These are phyloP conservation scores for Hartigia nigra DNA, from an alignment of 2,888 invertebrate genomes.

Conservation along the genomic window DNA sequence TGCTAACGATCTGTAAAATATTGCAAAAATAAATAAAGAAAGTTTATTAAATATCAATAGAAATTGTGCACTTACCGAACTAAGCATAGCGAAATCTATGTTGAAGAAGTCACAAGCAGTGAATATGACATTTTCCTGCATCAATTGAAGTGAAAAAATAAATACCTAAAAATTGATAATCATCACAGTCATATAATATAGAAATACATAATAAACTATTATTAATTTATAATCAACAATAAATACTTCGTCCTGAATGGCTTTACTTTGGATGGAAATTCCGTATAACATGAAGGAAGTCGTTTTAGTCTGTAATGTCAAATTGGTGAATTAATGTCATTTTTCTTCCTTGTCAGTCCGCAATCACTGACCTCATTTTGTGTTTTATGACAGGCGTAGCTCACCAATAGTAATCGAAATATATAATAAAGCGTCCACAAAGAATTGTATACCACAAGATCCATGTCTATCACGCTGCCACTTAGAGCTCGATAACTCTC, in stretches of 20 bases:
- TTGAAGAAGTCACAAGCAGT: slow-evolving; percentile 1
- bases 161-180: not conserved
- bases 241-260: not conserved
- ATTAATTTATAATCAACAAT: not conserved
- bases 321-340: no score
- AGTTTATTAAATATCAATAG: not conserved
- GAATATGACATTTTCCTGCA: not conserved
- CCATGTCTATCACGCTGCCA: not conserved
- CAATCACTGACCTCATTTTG: not conserved
- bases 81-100: not conserved
- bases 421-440: not conserved
- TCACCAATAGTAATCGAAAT: not conserved
- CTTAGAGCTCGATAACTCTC: not conserved
- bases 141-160: not conserved
- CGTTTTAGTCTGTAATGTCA: not conserved
- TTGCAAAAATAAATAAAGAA: not conserved
- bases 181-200: not conserved
- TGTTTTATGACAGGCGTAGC: not conserved
- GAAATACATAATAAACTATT: not conserved
- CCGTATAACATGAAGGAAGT: not conserved
- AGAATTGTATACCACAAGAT: not conserved
- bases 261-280: not conserved
- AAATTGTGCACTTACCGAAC: not conserved
- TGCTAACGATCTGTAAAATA: not conserved
- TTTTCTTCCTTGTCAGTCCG: no score